A percentile compares a stretch with the other conserved stretches of the same genome.
Evolutionary conservation across 2,888 invertebrate genomes (phyloP).

Genomic region (Busseola fusca): DNA sequence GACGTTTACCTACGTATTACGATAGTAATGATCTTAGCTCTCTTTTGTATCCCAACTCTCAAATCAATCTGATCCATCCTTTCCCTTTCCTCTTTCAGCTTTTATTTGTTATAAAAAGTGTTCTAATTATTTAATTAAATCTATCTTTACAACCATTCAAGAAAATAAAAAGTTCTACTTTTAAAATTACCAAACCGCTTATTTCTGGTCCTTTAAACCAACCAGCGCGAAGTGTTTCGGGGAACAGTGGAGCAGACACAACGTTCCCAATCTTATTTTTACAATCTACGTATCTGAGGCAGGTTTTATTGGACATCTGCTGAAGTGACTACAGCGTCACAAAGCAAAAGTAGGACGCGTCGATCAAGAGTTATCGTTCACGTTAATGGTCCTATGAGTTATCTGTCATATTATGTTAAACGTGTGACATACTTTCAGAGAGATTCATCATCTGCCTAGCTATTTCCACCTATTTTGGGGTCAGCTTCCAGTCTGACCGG

Average conservation of each 20-base stretch:
- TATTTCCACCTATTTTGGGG: background rate
- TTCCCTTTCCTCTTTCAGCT: background rate
- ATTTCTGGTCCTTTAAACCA: conserved; percentile 47
- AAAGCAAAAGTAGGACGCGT: conserved; percentile 19
- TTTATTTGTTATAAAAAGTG: background rate
- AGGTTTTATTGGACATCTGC: conserved; percentile 68
- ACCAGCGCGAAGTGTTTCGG: conserved; percentile 67
- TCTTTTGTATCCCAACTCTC: background rate
- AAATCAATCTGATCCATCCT: background rate
- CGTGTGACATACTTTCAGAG: background rate
- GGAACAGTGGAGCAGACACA: conserved; percentile 71
- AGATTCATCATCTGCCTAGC: background rate
- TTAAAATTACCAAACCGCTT: conserved; percentile 22
- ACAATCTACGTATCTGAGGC: conserved; percentile 77
- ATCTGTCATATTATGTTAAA: background rate
- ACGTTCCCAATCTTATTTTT: conserved; percentile 80
- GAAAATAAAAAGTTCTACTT: background rate
- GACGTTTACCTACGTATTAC: background rate
- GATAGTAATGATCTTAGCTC: background rate
- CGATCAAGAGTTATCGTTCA: conserved; percentile 3
- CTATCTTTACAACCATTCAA: background rate
- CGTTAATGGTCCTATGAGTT: background rate
- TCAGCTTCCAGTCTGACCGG: background rate
- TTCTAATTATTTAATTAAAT: background rate
- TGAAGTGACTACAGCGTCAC: conserved; percentile 43